Conservation (phyloP, 1,140 invertebrate species). For the Sweltsa coloradensis region DNA sequence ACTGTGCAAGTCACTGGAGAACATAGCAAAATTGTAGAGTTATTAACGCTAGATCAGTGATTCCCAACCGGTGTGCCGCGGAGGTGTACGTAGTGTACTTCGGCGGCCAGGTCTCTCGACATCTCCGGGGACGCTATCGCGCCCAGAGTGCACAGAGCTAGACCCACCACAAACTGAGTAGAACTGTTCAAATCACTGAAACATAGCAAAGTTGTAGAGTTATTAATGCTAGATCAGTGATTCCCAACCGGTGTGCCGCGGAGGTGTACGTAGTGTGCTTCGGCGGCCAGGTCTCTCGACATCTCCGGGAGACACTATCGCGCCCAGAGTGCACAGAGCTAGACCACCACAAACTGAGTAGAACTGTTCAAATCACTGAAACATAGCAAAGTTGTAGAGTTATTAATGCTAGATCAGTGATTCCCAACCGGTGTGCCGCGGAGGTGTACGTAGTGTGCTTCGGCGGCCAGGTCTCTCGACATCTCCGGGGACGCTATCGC, state of each 20-base stretch:
- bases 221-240: no score
- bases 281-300: constrained; percentile 94
- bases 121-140: constrained; percentile 98
- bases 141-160: constrained; percentile 94
- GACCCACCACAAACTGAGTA: constrained; percentile 96
- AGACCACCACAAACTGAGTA: constrained; percentile 97
- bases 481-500: constrained; percentile 98
- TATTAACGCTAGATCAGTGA: no score
- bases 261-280: no score
- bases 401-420: no score
- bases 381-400: no score
- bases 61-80: no score
- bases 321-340: constrained; percentile 92
- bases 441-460: no score
- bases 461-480: constrained; percentile 94
- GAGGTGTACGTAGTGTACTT: no score
- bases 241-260: no score
- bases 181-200: constrained; percentile 89
- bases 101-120: constrained; percentile 94
- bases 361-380: constrained; percentile 89
- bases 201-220: no score
- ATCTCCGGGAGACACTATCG: constrained; percentile 98
- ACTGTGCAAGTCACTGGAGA: constrained; percentile 84
- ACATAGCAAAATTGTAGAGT: no score
- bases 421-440: no score